Conservation (phyloP, 30 jellyfish, hydroid and myxozoan species). For the Nemopilema nomurai region DNA sequence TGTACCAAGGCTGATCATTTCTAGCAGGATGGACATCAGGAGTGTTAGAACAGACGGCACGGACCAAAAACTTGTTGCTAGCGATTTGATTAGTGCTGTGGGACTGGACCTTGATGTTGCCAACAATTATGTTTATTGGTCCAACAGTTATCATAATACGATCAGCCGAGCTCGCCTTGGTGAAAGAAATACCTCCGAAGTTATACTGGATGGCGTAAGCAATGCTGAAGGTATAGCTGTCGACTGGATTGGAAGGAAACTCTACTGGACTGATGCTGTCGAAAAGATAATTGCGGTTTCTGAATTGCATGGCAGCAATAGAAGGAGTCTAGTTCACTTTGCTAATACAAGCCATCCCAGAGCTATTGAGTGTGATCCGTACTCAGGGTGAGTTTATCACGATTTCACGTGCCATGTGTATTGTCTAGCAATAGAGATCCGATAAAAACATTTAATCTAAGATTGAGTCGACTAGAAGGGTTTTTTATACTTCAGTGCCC, state of each 20-base stretch:
- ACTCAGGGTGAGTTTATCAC: slow-evolving; percentile 70
- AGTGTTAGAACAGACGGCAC: slow-evolving; percentile 35
- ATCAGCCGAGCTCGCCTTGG: slow-evolving; percentile 79
- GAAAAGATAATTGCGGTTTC: slow-evolving; percentile 84
- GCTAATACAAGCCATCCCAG: slow-evolving; percentile 72
- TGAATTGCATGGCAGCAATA: slow-evolving; percentile 73
- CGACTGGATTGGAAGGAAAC: slow-evolving; percentile 90
- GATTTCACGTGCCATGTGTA: too few species aligned
- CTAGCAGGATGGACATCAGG: slow-evolving; percentile 82
- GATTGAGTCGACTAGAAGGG: too few species aligned
- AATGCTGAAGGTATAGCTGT: slow-evolving; percentile 88
- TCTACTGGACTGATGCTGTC: slow-evolving; percentile 95
- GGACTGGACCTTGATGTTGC: slow-evolving; percentile 79
- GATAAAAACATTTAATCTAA: too few species aligned
- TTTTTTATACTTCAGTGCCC: too few species aligned
- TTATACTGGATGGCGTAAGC: slow-evolving; percentile 48
- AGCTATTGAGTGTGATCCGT: slow-evolving; percentile 88
- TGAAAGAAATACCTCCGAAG: slow-evolving; percentile 20
- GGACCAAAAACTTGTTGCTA: slow-evolving; percentile 66
- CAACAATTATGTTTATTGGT: slow-evolving; percentile 71
- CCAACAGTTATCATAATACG: slow-evolving; percentile 49
- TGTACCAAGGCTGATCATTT: background rate
- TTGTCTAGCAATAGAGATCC: too few species aligned
- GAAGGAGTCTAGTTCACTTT: slow-evolving; percentile 51
- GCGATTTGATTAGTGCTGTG: slow-evolving; percentile 64